Conservation (phyloP, 2,888 invertebrate species). For the Omphaloscelis lunosa region DNA sequence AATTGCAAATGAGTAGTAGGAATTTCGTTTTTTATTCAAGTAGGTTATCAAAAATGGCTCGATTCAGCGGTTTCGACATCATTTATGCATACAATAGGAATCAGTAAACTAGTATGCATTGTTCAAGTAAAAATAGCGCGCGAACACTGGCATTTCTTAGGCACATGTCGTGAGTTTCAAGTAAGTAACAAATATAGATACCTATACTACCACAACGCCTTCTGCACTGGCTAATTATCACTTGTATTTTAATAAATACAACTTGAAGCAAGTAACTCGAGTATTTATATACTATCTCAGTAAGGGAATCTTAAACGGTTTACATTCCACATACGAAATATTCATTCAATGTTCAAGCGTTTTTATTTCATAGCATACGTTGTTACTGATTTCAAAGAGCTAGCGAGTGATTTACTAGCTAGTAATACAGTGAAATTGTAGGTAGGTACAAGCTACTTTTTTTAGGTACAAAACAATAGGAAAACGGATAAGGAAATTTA, state of each 20-base stretch:
- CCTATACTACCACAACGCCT: conserved; percentile 8
- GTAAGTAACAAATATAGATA: conserved; percentile 12
- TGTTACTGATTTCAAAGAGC: background rate
- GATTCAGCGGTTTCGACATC: conserved; percentile 44
- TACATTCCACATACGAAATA: conserved; percentile 37
- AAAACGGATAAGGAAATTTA: conserved; percentile 9
- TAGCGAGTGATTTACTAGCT: background rate
- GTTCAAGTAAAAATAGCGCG: conserved; percentile 38
- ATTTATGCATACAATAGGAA: conserved; percentile 33
- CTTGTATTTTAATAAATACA: conserved; percentile 36
- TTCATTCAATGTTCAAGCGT: conserved; percentile 25
- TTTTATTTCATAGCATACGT: background rate
- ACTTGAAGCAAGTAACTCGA: conserved; percentile 16
- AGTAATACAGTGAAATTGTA: background rate
- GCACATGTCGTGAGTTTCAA: conserved; percentile 1
- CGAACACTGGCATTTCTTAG: conserved; percentile 18
- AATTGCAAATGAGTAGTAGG: conserved; percentile 23
- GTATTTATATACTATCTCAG: conserved; percentile 22
- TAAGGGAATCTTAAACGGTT: conserved; percentile 37
- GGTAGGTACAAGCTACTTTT: background rate
- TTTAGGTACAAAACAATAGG: background rate
- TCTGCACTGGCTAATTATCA: conserved; percentile 37
- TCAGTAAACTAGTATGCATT: conserved; percentile 32
- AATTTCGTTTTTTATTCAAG: conserved; percentile 36
- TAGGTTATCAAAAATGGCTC: conserved; percentile 53